Evolutionary conservation across 2,797 vertebrate genomes (phyloP), one percentile per base, ranked within the genome.

Genomic region (Pseudochaenichthys georgianus): DNA sequence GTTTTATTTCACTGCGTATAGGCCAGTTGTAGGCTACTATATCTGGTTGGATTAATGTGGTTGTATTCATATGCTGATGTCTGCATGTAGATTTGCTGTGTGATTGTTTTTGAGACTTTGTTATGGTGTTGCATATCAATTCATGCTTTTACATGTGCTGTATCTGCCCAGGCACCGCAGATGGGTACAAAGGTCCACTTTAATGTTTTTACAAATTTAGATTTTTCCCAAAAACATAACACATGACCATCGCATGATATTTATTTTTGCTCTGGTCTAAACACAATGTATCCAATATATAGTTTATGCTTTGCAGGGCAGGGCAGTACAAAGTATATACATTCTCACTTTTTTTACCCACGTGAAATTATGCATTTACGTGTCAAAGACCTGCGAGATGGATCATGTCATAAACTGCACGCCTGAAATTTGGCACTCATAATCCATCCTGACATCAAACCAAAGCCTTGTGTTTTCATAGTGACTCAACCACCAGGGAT

Each of bases 381-480:
- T 78, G 63, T 86, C 75, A 70, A 54, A 78, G 48, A 67, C 76
- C 71, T 55, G 57, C 28, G 2, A 79, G 78, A 83, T 71, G 81
- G 81, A 83, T 84, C 63, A 58, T 85, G 83, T 88, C 82, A 89
- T 87, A 76, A 88, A 80, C 53, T 77, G 64, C 73, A 47, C 0
- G 4, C 70, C 67, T 75, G 83, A 79, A 81, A 82, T 78, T 15
- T 52, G 68, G 62, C 81, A 52, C 63, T 75, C 81, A 48, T 93
- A 92, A 92, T 89, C 69, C 64, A 8, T 83, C 84, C 81, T 92
- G 92, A 93, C 89, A 80, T 91, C 85, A 90, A 89, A 88, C 87
- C 73, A 62, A 80, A 91, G 82, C 73, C 75, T 73, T 76, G 61
- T 94, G 87, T 94, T 94, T 94, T 94, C 81, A 87, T 70, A 91